Base-by-base conservation (phyloP, 2,113 vertebrate genomes). In the Motacilla tschutschensis region DNA sequence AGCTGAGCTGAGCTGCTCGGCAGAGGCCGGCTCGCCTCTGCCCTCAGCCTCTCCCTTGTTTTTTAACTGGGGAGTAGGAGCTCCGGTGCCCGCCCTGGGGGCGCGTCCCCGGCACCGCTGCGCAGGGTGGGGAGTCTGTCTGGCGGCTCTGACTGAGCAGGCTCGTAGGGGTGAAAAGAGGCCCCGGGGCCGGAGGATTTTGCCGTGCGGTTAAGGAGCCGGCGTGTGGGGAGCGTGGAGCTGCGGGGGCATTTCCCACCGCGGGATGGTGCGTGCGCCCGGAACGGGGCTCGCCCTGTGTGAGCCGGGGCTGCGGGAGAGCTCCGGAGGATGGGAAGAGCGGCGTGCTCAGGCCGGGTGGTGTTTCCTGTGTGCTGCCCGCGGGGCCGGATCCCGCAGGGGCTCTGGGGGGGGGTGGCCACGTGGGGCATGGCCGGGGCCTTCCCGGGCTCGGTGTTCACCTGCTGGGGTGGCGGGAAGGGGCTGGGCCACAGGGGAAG, bases 1-100 rank as follows among this genome's bases (percentile, higher is more conserved):
- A 12, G 31, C 24, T 8, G n/a, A 1, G 18, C 33, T 24, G 53
- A 7, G 25, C 25, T 55, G 22, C 17, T n/a, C 15, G 14, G 28
- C 60, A 4, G 35, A 31, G 65, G 38, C 20, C 10, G 41, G 26
- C 21, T 55, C 9, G 9, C 20, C 14, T 26, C 21, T 9, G 6
- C n/a, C 17, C 9, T 41, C 38, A 11, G 7, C 31, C 8, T 13
- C 25, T 40, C 10, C 44, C 28, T 35, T 12, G 14, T 8, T 9
- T 7, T 9, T 19, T 4, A 4, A 4, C 9, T 6, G 8, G 8
- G 43, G 18, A 26, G 36, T 1, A 2, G 11, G 15, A n/a, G 24
- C 28, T 40, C 3, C 8, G 22, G 19, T 50, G n/a, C 41, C 13
- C 7, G 35, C 33, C 16, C 12, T 14, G 26, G 13, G 8, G 15